Conservation (phyloP, 2,797 vertebrate species). For the Pangasius macronema region DNA sequence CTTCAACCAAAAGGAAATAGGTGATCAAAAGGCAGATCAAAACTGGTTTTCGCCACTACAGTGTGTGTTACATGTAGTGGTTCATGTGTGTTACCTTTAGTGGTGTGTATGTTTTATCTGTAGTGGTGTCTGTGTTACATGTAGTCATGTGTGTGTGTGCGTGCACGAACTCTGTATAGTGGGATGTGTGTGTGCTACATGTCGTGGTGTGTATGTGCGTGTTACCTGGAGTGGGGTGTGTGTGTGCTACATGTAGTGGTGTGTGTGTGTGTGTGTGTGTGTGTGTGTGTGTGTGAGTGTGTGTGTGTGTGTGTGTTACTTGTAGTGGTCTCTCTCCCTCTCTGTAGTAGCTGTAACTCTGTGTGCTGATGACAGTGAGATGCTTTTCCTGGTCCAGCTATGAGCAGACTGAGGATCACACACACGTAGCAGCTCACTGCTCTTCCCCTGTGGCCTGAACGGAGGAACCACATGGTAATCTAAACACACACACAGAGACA, state of each 20-base stretch:
- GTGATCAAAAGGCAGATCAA: too few species aligned
- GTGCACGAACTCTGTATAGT: too few species aligned
- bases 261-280: background rate
- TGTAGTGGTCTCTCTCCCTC: constrained; percentile 81
- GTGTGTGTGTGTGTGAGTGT: background rate
- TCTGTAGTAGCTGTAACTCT: constrained; percentile 58
- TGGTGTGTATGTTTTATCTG: constrained; percentile 66
- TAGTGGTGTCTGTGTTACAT: constrained; percentile 64
- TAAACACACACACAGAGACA: constrained; percentile 59
- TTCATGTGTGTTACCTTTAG: too few species aligned
- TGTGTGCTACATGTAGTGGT: background rate
- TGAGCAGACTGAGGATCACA: constrained; percentile 66
- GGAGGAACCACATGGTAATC: constrained; percentile 82
- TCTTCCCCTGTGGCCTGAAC: constrained; percentile 79
- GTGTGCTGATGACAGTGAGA: constrained; percentile 73
- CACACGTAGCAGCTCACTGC: constrained; percentile 78
- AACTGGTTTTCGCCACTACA: too few species aligned
- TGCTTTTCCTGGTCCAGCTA: constrained; percentile 78
- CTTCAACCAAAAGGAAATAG: too few species aligned
- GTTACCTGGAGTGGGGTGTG: background rate
- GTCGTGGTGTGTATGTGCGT: background rate
- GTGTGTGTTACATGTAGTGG: too few species aligned
- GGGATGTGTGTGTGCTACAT: background rate
- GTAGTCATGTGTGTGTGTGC: background rate
- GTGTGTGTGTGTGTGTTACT: constrained; percentile 67